Percentiles rank a stretch among this genome's conserved stretches.
Conservation (phyloP, 2,888 invertebrate genomes). For the Ochropacha duplaris region DNA sequence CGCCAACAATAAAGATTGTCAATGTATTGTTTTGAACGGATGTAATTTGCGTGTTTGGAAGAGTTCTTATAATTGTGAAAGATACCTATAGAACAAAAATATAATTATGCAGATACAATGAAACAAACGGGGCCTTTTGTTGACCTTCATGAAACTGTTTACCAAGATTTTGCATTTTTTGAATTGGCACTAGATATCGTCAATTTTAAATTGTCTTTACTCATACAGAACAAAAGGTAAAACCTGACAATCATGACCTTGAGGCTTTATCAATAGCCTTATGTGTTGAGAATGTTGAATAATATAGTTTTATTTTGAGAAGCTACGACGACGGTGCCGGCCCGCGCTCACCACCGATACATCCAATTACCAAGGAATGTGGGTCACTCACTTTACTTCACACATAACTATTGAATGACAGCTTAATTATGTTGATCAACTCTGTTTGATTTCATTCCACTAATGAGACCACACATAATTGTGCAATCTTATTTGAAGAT, state of each 20-base stretch:
- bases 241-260: not conserved
- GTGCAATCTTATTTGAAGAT: not conserved
- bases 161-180: too few relatives aligned
- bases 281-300: not conserved
- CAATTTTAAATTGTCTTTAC: not conserved
- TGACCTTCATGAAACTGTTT: too few relatives aligned
- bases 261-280: not conserved
- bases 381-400: conserved; percentile 33
- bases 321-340: conserved; percentile 1
- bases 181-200: too few relatives aligned
- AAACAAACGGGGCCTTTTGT: too few relatives aligned
- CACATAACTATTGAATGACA: conserved; percentile 20
- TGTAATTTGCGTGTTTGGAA: not conserved
- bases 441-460: not conserved
- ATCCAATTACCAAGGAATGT: conserved; percentile 30
- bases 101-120: not conserved
- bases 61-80: not conserved
- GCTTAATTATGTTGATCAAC: conserved; percentile 19
- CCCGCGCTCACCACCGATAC: conserved; percentile 13
- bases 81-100: not conserved
- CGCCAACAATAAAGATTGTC: not conserved
- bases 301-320: not conserved
- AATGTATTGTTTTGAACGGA: not conserved
- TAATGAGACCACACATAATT: not conserved
- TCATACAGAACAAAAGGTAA: too few relatives aligned